Percentiles rank a stretch among this genome's conserved stretches.
Conservation (phyloP, 2,797 vertebrate species). For the Falco columbarius region DNA sequence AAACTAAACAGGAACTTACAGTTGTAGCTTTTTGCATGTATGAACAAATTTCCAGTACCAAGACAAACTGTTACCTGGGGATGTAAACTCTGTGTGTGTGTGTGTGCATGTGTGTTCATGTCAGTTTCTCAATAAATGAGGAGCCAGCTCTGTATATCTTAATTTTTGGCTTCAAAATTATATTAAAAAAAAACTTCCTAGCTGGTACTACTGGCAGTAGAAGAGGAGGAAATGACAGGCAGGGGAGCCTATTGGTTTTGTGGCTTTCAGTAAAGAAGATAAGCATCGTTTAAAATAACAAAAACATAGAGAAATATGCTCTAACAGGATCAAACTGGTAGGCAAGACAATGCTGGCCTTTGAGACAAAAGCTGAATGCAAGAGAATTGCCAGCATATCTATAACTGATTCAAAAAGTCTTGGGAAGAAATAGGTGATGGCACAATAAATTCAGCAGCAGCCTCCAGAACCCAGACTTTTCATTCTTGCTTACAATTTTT, state of each 20-base stretch:
- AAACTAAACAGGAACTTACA: not conserved
- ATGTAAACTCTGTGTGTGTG: not conserved
- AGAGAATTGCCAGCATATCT: not conserved
- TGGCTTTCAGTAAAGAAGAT: not conserved
- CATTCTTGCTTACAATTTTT: not conserved
- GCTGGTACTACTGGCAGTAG: not conserved
- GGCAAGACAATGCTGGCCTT: not conserved
- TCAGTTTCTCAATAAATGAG: not conserved
- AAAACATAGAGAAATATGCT: not conserved
- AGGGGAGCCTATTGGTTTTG: not conserved
- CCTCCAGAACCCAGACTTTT: not conserved
- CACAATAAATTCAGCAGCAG: not conserved
- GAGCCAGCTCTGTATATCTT: not conserved
- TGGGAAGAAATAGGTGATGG: not conserved
- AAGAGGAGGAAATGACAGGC: not conserved
- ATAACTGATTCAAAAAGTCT: not conserved
- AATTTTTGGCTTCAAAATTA: not conserved
- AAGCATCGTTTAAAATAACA: not conserved
- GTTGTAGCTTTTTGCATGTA: not conserved
- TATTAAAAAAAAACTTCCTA: not conserved
- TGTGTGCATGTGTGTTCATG: rapidly evolving
- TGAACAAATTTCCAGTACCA: not conserved
- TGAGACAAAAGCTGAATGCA: not conserved
- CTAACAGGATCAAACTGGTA: not conserved
- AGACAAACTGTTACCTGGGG: not conserved